Conservation (phyloP, 64 coral and sea anemone species). For the Stylophora pistillata region DNA sequence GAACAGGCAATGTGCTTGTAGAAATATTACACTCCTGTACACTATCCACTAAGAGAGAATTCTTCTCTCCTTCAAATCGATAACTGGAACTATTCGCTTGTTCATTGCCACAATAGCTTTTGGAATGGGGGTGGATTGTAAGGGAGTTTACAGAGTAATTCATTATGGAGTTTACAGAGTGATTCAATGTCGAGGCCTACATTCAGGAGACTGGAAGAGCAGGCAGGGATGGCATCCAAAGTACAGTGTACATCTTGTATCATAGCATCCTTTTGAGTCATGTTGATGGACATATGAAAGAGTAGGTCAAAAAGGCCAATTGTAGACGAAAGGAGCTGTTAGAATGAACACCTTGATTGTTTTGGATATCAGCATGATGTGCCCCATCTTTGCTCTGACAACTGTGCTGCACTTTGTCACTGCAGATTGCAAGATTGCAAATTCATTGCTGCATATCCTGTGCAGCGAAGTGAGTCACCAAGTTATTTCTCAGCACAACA, state of each 20-base stretch:
- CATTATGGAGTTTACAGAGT: slow-evolving; percentile 74
- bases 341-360: slow-evolving; percentile 52
- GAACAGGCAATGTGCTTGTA: slow-evolving; percentile 1
- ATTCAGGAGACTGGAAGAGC: slow-evolving; percentile 73
- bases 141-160: slow-evolving; percentile 51
- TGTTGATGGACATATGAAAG: slow-evolving; percentile 64
- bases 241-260: slow-evolving; percentile 55
- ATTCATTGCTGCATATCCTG: slow-evolving; percentile 25
- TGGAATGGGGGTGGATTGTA: slow-evolving; percentile 76
- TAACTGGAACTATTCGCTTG: slow-evolving; percentile 48
- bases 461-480: background rate
- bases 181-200: slow-evolving; percentile 56
- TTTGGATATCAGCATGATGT: background rate
- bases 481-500: background rate
- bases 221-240: slow-evolving; percentile 50
- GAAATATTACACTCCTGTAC: slow-evolving; percentile 83
- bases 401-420: slow-evolving; percentile 52
- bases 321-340: too few species aligned
- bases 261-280: slow-evolving; percentile 43
- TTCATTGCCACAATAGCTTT: slow-evolving; percentile 79
- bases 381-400: slow-evolving; percentile 68
- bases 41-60: slow-evolving; percentile 58
- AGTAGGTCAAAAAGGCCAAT: slow-evolving; percentile 41
- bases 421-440: slow-evolving; percentile 44
- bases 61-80: slow-evolving; percentile 45